Conservation (phyloP, 2,113 vertebrate genomes). For the Bufo bufo region DNA sequence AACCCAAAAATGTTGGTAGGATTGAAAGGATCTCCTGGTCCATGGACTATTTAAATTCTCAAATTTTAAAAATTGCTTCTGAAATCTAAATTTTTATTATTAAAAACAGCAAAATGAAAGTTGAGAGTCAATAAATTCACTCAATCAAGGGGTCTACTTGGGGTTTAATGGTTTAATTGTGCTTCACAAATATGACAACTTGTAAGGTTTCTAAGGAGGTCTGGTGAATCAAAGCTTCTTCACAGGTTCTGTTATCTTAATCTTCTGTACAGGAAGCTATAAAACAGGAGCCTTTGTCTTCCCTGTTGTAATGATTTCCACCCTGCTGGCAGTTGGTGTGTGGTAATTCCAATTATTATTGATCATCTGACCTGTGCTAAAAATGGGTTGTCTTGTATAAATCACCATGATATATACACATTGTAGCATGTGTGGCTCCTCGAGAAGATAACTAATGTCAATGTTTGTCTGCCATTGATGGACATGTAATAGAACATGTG, state of each 20-base stretch:
- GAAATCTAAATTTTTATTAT: background rate
- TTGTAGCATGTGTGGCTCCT: background rate
- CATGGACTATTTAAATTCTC: background rate
- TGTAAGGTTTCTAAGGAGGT: background rate
- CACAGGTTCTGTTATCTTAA: constrained; percentile 30
- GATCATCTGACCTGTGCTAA: constrained; percentile 35
- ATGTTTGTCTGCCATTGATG: background rate
- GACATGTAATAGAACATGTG: background rate
- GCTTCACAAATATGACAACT: constrained; percentile 20
- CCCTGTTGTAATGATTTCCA: constrained; percentile 42
- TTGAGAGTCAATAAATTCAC: background rate
- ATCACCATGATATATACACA: constrained; percentile 13
- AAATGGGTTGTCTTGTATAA: constrained; percentile 8
- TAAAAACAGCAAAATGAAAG: background rate
- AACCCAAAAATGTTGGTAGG: background rate
- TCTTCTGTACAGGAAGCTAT: constrained; percentile 41
- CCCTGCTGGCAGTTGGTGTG: constrained; percentile 42
- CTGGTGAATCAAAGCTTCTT: constrained; percentile 31
- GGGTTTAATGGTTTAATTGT: constrained; percentile 17
- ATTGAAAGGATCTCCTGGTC: background rate
- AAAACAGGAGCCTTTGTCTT: constrained; percentile 46
- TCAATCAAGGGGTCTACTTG: background rate
- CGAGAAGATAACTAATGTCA: background rate
- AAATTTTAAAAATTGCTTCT: background rate
- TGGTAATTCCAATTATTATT: constrained; percentile 48